A percentile compares a stretch with the other conserved stretches of the same genome.
phyloP scores from a whole-genome alignment of 2,113 vertebrate species.

The Microtus pennsylvanicus region DNA sequence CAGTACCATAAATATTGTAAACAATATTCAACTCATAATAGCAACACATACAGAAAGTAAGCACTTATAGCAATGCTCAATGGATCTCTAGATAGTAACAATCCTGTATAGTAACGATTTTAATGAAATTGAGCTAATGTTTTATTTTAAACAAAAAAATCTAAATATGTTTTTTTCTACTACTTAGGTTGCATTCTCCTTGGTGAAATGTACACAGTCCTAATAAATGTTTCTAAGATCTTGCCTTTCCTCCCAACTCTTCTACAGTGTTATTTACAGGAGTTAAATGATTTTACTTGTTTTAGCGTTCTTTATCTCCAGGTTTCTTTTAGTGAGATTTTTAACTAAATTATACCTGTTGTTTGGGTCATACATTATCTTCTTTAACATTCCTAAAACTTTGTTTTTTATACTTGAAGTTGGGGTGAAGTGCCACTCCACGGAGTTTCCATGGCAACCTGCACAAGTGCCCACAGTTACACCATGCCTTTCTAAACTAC shows the following conservation, averaged over 20 bases:
- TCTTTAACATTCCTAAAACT: constrained; percentile 12
- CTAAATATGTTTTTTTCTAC: not conserved
- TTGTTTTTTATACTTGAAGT: not conserved
- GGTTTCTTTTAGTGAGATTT: not conserved
- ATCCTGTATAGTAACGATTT: not conserved
- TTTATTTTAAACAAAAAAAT: constrained; percentile 1
- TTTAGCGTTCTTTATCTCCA: not conserved
- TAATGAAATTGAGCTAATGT: not conserved
- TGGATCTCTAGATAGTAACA: not conserved
- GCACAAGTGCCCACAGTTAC: not conserved
- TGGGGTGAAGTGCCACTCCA: not conserved
- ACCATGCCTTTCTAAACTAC: not conserved
- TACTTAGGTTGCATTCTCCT: not conserved
- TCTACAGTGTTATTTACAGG: not conserved
- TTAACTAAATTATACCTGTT: not conserved
- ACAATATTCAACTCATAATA: not conserved
- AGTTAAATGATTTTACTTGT: not conserved
- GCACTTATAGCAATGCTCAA: not conserved
- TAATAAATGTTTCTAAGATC: not conserved
- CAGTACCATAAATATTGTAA: not conserved
- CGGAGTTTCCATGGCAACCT: constrained; percentile 22
- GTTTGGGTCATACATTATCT: not conserved
- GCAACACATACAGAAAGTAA: not conserved
- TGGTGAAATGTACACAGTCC: not conserved
- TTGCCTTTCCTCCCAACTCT: not conserved